Evolutionary conservation across 1,140 invertebrate genomes (phyloP), one percentile per base, ranked within the genome.

Genomic region (Drosophila saltans): DNA sequence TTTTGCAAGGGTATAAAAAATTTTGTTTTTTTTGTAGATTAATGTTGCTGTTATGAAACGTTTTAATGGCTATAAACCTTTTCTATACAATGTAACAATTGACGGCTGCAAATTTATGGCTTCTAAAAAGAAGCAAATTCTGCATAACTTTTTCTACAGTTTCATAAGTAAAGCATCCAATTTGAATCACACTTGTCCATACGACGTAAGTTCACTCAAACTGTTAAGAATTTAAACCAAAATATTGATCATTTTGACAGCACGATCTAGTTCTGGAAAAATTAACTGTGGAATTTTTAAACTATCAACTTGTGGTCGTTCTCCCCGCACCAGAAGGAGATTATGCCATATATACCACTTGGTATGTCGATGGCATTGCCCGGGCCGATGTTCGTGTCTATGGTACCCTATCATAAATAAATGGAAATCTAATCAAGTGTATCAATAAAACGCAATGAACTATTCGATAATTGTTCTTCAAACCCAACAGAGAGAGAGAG

Each of bases 171-270:
- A 39, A 11, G 7, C 26, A 5, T 73, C 69, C 16, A 73, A 73
- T 21, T 33, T 73, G 33, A 73, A 73, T 41, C 71, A 71, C 5
- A 41, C 68, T 2, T 71, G 71, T 2, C 71, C 59, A 11, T 70
- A 58, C 30, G 9, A 72, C 9, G 45, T 52, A 52, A 52, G 45
- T 52, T 2, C 9, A 10, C 10, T 7, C 2, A 52, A 2, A 8
- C 0, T 9, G 3, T 26, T 1, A 26, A 26, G 10, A 0, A 26
- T 52, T 26, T 26, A 3, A 4, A 6, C 33, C 2, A 24, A 30
- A 30, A 30, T 30, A 4, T 26, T 10, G 0, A 2, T 3, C 9
- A 26, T 10, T 26, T 11, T 26, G 8, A 9, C 1, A 52, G 45
- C 45, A 52, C 8, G 45, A 52, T 10, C 1, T 52, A 3, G 26